Evolutionary conservation across 2,797 vertebrate species (phyloP), one percentile per base, ranked within the genome.

Genomic region (Enteromius argenteus): DNA sequence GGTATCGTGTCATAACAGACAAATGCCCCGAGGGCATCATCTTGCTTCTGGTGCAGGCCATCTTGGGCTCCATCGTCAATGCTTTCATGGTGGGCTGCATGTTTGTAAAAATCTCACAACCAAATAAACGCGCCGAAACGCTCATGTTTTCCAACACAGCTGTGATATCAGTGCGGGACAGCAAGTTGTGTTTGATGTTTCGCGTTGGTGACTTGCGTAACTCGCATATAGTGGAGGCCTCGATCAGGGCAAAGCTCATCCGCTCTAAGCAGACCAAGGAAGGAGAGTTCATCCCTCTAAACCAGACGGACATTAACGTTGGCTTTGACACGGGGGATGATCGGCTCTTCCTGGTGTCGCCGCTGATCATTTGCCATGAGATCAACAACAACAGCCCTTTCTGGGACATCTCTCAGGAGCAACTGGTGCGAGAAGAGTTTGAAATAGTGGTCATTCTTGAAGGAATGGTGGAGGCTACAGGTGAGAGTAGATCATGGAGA

Each of bases 21-120:
- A 89, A 91, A 74, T 92, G 91, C 42, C 91, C 91, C 0, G 91
- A 91, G 30, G 91, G 91, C 3, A 90, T 92, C 76, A 15, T 88
- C 13, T 79, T 91, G 60, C 88, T 92, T 10, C 79, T 92, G 77
- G 88, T 92, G 66, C 91, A 92, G 88, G 89, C 90, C 86, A 91
- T 92, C 81, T 80, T 91, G 64, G 91, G 91, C 14, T 89, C 91
- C 90, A 92, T 92, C 3, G 91, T 92, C 79, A 92, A 92, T 27
- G 91, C 90, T 77, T 91, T 92, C 30, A 92, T 92, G 91, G 90
- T 92, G 86, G 91, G 91, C 85, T 91, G 90, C 79, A 91, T 90
- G 90, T 91, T 91, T 8, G 91, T 91, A 15, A 92, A 92, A 84
- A 92, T 92, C 89, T 91, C 91, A 0, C 91, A 91, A 79, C 91